These are phyloP conservation scores for Trachemys scripta DNA, from an alignment of 2,113 vertebrate species.

Conservation along the genomic window DNA sequence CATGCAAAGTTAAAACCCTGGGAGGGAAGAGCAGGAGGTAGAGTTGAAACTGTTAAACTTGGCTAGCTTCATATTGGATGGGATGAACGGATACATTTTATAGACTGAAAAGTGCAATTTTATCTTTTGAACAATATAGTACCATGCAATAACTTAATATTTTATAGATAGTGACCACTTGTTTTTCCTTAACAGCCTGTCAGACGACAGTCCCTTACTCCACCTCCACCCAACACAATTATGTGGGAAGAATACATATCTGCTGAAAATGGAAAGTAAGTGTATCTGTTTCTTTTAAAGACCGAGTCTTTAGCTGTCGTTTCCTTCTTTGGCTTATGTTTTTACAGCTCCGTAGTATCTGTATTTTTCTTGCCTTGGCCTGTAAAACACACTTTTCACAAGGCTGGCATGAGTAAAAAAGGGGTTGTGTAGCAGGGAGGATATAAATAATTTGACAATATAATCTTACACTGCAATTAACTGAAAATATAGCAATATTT, in stretches of 20 bases:
- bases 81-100: rapidly evolving
- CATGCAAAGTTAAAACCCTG: background rate
- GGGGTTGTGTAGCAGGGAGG: background rate
- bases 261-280: slow-evolving; percentile 96
- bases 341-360: background rate
- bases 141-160: background rate
- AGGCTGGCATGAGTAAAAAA: background rate
- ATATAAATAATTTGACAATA: background rate
- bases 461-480: background rate
- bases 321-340: background rate
- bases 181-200: slow-evolving; percentile 82
- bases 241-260: slow-evolving; percentile 98
- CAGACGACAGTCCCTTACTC: slow-evolving; percentile 92
- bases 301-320: rapidly evolving
- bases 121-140: background rate
- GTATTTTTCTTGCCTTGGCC: background rate
- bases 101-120: background rate
- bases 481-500: background rate
- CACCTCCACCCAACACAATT: slow-evolving; percentile 93
- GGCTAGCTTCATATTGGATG: background rate
- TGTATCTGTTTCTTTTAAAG: background rate
- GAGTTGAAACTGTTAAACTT: background rate
- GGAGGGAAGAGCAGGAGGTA: background rate
- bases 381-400: background rate
- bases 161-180: background rate